Evolutionary conservation across 1,140 invertebrate species (phyloP).

Genomic region (Linepithema humile): DNA sequence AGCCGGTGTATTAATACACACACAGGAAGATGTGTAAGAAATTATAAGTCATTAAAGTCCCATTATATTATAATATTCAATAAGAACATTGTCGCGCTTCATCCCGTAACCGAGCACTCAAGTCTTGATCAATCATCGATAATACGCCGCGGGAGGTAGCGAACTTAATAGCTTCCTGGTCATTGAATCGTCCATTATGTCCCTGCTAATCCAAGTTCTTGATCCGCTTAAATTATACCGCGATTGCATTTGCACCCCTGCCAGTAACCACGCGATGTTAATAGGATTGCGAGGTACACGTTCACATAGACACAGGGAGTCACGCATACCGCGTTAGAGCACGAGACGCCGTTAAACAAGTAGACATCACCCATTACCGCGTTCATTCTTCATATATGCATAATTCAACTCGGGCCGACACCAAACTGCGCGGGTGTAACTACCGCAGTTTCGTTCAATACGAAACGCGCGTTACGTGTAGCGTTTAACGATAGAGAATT

Average conservation of each 20-base stretch:
- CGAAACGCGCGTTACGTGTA: background rate
- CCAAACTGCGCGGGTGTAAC: background rate
- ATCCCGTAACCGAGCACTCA: background rate
- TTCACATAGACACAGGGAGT: background rate
- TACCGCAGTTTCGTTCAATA: background rate
- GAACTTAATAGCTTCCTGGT: constrained; percentile 44
- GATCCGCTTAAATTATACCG: constrained; percentile 55
- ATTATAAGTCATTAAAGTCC: background rate
- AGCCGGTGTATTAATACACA: too few relatives aligned
- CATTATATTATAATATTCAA: background rate
- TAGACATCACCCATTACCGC: constrained; percentile 24
- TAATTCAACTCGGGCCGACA: constrained; percentile 6
- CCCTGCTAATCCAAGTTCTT: constrained; percentile 52
- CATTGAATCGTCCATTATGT: constrained; percentile 50
- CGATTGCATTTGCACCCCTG: constrained; percentile 42
- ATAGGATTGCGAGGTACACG: constrained; percentile 38
- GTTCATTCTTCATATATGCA: constrained; percentile 20
- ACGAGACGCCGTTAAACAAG: constrained; percentile 4
- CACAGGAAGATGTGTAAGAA: too few relatives aligned
- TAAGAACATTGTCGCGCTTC: background rate
- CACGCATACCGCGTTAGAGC: background rate
- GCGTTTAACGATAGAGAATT: constrained; percentile 33
- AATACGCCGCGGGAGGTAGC: background rate
- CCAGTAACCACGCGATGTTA: constrained; percentile 10
- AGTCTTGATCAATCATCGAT: constrained; percentile 20